Evolutionary conservation across 2,888 invertebrate species (phyloP).

Genomic region (Rhagonycha lutea): DNA sequence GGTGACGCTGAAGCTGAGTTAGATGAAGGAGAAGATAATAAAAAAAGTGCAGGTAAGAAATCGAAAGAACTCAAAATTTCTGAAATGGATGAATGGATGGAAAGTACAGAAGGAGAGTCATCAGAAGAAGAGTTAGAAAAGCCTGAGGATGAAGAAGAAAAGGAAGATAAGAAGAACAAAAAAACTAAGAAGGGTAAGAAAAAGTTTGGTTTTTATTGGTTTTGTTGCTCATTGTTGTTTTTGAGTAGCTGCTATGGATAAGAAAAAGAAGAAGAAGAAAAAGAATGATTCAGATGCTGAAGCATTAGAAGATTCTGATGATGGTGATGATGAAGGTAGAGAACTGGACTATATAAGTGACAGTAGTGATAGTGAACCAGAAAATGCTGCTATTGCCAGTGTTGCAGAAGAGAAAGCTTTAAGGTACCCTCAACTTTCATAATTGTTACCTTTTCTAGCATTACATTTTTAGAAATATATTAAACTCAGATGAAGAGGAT

Average conservation of each 20-base stretch:
- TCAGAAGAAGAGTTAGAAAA: conserved; percentile 73
- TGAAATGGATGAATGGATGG: conserved; percentile 94
- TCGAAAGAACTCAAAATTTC: conserved; percentile 82
- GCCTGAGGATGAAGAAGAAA: conserved; percentile 64
- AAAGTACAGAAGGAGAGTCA: conserved; percentile 76
- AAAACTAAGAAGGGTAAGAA: conserved; percentile 51
- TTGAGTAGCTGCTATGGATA: conserved; percentile 41
- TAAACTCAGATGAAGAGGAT: conserved; percentile 88
- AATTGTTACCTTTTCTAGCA: neutral
- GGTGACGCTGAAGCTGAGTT: conserved; percentile 65
- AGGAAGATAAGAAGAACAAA: conserved; percentile 67
- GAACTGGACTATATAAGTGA: conserved; percentile 93
- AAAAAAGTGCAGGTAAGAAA: conserved; percentile 64
- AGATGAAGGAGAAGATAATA: conserved; percentile 69
- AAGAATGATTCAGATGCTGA: conserved; percentile 85
- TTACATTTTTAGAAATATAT: conserved; percentile 33
- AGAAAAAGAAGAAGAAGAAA: conserved; percentile 69
- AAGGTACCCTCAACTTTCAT: conserved; percentile 50
- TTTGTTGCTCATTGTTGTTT: conserved; percentile 3
- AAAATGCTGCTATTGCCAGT: conserved; percentile 73
- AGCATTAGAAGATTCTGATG: conserved; percentile 94
- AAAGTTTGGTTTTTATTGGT: neutral
- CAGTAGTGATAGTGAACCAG: conserved; percentile 76
- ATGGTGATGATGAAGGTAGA: conserved; percentile 93
- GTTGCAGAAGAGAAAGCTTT: conserved; percentile 76